Base-by-base conservation (phyloP, 2,113 vertebrate genomes). In the Cryptomyrus ogoouensis region DNA sequence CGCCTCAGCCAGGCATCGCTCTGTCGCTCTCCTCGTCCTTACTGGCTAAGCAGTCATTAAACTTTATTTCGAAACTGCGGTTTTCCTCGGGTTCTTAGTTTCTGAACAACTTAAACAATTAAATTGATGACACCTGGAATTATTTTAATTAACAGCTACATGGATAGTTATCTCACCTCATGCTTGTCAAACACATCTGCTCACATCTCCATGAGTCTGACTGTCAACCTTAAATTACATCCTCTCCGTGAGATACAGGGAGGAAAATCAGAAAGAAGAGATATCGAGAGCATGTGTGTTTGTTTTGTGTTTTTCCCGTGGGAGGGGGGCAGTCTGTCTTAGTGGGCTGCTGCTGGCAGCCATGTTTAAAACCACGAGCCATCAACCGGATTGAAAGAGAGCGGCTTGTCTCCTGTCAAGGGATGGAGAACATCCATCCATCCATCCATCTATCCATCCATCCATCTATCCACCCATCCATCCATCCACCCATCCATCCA, bases 91-190 rank as follows among this genome's bases (percentile, higher is more conserved):
- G 47, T 92, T 94, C 92, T 92, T 89, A 88, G 77, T 92, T 58
- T 91, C 88, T 88, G 90, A 91, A 93, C 44, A 83, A 92, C 91
- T 93, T 89, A 53, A 88, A 92, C 92, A 90, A 94, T 92, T 89
- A 92, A 95, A 93, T 42, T 92, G 93, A 94, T 94, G 94, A 94
- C 93, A 93, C 92, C 90, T 91, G 93, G 93, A 94, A 94, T 93
- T 91, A 91, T 91, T 93, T 93, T 94, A 93, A 95, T 94, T 93
- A 95, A 94, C 90, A 91, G 88, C 87, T 91, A 39, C 53, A 44
- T 89, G 3, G 89, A 91, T 91, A 90, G 93, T 90, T 91, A 92
- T 92, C 93, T 93, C 91, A 94, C 94, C 93, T 93, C 46, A 90
- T 35, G 92, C 93, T 93, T 93, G 93, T 94, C 93, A 91, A 91